Evolutionary conservation across 2,888 invertebrate species (phyloP), one percentile per base, ranked within the genome.

Genomic region (Papilio protenor): DNA sequence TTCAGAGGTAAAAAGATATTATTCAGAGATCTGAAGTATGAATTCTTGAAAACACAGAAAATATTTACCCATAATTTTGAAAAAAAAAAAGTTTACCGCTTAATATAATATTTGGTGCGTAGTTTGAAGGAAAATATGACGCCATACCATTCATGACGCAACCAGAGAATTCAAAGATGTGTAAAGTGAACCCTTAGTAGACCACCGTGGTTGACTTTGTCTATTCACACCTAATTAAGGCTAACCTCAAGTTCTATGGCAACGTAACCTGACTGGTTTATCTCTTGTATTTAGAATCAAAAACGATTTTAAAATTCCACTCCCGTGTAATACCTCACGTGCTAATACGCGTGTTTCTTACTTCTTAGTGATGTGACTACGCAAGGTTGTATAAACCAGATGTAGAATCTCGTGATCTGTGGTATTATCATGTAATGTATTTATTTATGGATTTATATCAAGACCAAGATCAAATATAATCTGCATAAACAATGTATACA

Each of bases 391-490:
- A 45, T 21, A 45, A 40, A 45, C 45, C 66, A 69, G 66, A 45
- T 69, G 66, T 11, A 45, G 66, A 45, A 69, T 69, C 66, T 45
- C 66, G 66, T 69, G 66, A 45, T 21, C 21, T 69, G 64, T 33
- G 18, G 33, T 64, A 64, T 21, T 69, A 21, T 66, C 14, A n/a
- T 40, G 27, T 40, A 40, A 40, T 64, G 11, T 69, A 69, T 69
- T 45, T n/a, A 66, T 66, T 40, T 40, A 66, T 66, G 66, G 10
- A 66, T 40, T 40, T 33, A 66, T 66, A 66, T 66, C 66, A 66
- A 66, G 66, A 66, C 66, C 66, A 66, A 66, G 66, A 40, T 40
- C 66, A 66, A 66, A 33, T 66, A n/a, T 8, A 12, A 66, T 66
- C 18, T 66, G 40, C 18, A 66, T 66, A 40, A 33, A 12, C 11